Conservation (phyloP, 1,140 invertebrate species). For the Hyles vespertilio region DNA sequence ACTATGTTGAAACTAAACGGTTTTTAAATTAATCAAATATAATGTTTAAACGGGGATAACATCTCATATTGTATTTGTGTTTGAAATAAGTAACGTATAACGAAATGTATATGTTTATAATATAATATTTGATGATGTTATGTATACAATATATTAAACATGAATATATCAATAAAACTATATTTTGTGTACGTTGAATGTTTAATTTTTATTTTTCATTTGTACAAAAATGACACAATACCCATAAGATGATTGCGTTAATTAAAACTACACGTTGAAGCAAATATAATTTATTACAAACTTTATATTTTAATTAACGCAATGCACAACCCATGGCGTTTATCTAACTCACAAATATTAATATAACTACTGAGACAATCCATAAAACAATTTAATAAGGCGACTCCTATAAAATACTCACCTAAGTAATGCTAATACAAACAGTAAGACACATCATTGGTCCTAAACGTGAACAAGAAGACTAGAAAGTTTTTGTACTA, state of each 20-base stretch:
- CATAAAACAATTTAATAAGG: constrained; percentile 8
- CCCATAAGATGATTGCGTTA: too few species aligned
- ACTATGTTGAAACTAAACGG: constrained; percentile 59
- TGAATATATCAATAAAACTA: constrained; percentile 77
- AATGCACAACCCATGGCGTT: too few species aligned
- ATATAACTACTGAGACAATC: too few species aligned
- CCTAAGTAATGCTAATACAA: constrained; percentile 5
- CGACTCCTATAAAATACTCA: constrained; percentile 5
- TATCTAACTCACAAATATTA: too few species aligned
- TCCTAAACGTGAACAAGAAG: constrained; percentile 27
- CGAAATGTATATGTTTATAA: constrained; percentile 76
- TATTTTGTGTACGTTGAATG: constrained; percentile 75
- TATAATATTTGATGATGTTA: constrained; percentile 76
- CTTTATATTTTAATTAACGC: too few species aligned
- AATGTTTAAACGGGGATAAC: constrained; percentile 63
- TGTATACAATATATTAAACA: constrained; percentile 76
- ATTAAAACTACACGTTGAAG: too few species aligned
- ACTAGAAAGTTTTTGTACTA: constrained; percentile 70
- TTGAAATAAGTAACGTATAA: constrained; percentile 71
- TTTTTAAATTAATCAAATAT: constrained; percentile 58
- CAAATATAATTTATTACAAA: too few species aligned
- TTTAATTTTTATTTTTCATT: constrained; percentile 59
- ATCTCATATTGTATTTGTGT: constrained; percentile 76
- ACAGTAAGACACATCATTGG: constrained; percentile 11
- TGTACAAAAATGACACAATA: too few species aligned